phyloP scores from a whole-genome alignment of 92 coral and sea anemone genomes.

The Diadumene lineata region DNA sequence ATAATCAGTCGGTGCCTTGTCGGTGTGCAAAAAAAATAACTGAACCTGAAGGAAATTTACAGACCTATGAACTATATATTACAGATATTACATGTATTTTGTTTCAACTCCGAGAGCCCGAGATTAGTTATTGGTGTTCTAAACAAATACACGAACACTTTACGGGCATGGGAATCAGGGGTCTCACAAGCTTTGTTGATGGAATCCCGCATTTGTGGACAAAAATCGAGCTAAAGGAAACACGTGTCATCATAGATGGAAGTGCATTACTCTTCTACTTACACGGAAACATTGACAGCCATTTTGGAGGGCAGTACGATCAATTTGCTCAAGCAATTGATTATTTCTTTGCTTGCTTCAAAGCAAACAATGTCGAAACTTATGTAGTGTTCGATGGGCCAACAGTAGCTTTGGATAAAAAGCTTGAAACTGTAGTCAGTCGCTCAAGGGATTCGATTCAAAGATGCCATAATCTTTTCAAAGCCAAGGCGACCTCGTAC shows the following conservation, averaged over 20 bases:
- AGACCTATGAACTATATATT: no score
- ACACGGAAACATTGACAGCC: conserved; percentile 30
- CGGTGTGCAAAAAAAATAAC: no score
- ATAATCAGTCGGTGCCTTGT: background rate
- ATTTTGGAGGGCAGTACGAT: conserved; percentile 82
- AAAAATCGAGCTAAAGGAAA: conserved; percentile 28
- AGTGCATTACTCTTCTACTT: conserved; percentile 51
- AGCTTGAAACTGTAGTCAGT: conserved; percentile 46
- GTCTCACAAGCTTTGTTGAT: conserved; percentile 66
- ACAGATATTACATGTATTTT: no score
- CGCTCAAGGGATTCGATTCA: conserved; percentile 25
- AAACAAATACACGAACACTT: no score
- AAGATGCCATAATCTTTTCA: background rate
- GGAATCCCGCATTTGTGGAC: conserved; percentile 58
- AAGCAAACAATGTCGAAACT: conserved; percentile 44
- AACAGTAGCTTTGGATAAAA: conserved; percentile 61
- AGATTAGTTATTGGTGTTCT: no score
- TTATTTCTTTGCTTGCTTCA: conserved; percentile 65
- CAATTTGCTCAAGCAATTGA: conserved; percentile 51
- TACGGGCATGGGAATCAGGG: conserved; percentile 71
- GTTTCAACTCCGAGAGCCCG: no score
- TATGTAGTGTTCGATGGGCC: conserved; percentile 89
- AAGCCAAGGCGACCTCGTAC: background rate
- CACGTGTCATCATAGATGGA: conserved; percentile 85
- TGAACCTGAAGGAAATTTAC: no score